These are phyloP conservation scores for Casuarius casuarius DNA, from an alignment of 2,113 vertebrate species.

Conservation along the genomic window DNA sequence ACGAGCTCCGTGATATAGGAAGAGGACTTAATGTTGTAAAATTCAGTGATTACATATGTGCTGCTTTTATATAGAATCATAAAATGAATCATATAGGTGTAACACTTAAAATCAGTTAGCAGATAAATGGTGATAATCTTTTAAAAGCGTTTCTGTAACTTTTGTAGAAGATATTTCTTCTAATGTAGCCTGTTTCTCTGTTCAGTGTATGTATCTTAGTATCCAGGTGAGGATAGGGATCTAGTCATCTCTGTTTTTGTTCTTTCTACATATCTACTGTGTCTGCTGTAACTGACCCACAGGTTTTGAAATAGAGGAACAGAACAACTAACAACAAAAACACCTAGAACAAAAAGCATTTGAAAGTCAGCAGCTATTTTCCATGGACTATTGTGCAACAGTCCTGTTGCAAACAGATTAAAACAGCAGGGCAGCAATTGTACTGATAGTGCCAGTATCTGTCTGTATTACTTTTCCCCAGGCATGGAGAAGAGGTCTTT, in stretches of 20 bases:
- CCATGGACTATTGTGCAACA: not conserved
- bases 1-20: not conserved
- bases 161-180: not conserved
- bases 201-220: not conserved
- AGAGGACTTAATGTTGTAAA: not conserved
- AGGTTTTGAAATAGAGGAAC: not conserved
- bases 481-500: not conserved
- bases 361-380: conserved; percentile 28
- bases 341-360: conserved; percentile 31
- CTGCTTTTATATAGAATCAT: not conserved
- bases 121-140: not conserved
- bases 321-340: not conserved
- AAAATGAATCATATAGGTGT: not conserved
- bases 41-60: not conserved
- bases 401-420: conserved; percentile 7
- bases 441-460: not conserved
- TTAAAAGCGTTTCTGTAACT: not conserved
- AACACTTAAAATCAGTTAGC: not conserved
- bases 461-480: conserved; percentile 7
- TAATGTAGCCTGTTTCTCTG: not conserved
- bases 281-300: not conserved
- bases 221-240: not conserved
- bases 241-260: not conserved
- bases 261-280: not conserved
- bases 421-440: conserved; percentile 41